phyloP scores from a whole-genome alignment of 2,113 vertebrate genomes.

The Brienomyrus longianalis region DNA sequence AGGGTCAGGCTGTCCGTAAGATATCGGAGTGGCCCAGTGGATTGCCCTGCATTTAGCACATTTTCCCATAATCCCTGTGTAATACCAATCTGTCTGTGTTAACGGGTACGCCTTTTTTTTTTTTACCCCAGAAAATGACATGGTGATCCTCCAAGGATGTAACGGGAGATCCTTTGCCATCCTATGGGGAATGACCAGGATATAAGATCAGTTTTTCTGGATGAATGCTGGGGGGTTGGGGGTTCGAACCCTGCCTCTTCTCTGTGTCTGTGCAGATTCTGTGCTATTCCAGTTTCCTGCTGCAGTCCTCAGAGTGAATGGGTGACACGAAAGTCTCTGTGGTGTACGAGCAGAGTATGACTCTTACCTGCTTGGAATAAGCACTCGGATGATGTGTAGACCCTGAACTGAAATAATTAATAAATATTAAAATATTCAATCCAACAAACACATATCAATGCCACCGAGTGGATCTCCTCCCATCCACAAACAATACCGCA shows the following conservation, averaged over 20 bases:
- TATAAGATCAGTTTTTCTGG: not conserved
- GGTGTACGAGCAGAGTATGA: not conserved
- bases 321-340: not conserved
- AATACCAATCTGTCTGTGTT: not conserved
- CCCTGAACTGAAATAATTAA: not conserved
- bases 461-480: not conserved
- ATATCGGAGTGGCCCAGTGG: not conserved
- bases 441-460: no score
- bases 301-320: not conserved
- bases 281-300: not conserved
- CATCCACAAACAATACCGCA: not conserved
- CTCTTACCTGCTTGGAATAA: not conserved
- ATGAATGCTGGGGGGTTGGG: not conserved
- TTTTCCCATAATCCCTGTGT: not conserved
- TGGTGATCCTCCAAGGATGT: not conserved
- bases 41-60: not conserved
- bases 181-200: not conserved
- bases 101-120: not conserved
- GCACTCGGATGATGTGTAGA: not conserved
- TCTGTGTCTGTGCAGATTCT: not conserved
- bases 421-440: no score
- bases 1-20: not conserved
- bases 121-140: not conserved
- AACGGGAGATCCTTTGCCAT: not conserved
- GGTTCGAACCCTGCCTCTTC: not conserved